Evolutionary conservation across 2,888 invertebrate species (phyloP), one percentile per base, ranked within the genome.

Genomic region (Leptopilina myrica): DNA sequence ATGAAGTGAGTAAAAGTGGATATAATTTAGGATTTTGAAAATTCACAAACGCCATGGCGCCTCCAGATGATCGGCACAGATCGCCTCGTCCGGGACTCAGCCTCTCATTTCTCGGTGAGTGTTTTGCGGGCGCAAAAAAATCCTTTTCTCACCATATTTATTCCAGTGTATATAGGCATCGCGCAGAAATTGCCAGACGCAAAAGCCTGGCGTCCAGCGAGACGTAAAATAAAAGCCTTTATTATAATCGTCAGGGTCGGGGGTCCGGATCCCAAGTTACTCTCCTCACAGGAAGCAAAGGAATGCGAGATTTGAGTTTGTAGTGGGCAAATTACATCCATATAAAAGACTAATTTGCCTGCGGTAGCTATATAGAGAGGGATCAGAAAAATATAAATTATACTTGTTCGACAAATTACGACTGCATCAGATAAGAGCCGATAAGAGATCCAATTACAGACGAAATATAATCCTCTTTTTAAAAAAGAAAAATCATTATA

Each of bases 91-190:
- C 92, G 79, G 92, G 92, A 67, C 90, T 91, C 82, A 92, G 92
- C 88, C 91, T 92, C 85, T 92, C 92, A 79, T 92, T 92, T 82
- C 89, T 92, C 84, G 92, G 92, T 93, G 90, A 92, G 92, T 92
- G 80, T 76, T 33, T 33, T 33, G 33, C 33, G 33, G 14, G 3
- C 56, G 20, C 73, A 53, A 56, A 73, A 69, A 49, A 49, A 43
- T 67, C 53, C 53, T 66, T n/a, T 33, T 12, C 43, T 53, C 73
- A 56, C 12, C 0, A 2, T 2, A 49, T 49, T 6, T 53, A 20
- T 20, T 20, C n/a, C 14, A 56, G 69, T 69, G 33, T 33, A 33
- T 4, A 69, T 53, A 3, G 15, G 15, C 59, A 33, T 33, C 33
- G 33, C 33, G 33, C 33, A 53, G 49, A 49, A 20, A 20, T 73